These are phyloP conservation scores for Agrilus biguttatus DNA, from an alignment of 2,888 invertebrate genomes.

Conservation along the genomic window DNA sequence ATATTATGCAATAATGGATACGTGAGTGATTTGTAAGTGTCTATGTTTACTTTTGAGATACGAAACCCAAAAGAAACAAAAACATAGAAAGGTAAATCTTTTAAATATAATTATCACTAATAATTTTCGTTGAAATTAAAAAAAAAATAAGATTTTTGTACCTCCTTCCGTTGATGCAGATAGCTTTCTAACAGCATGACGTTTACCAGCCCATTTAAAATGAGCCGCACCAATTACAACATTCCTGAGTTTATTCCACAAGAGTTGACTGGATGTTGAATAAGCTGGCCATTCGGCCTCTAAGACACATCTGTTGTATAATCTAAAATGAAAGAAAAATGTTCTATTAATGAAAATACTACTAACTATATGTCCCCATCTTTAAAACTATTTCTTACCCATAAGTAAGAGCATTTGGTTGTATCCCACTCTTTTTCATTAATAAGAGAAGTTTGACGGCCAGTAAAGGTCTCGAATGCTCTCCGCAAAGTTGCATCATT, in stretches of 20 bases:
- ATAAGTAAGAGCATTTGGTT: slow-evolving; percentile 96
- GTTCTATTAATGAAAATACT: no score
- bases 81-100: no score
- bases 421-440: slow-evolving; percentile 86
- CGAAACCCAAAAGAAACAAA: no score
- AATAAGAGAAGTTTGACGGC: slow-evolving; percentile 84
- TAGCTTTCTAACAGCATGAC: slow-evolving; percentile 38
- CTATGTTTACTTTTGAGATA: no score
- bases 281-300: slow-evolving; percentile 83
- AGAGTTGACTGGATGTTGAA: slow-evolving; percentile 59
- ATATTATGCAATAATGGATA: no score
- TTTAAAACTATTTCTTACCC: slow-evolving; percentile 39
- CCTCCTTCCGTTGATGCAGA: slow-evolving; percentile 34
- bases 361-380: no score
- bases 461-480: slow-evolving; percentile 82
- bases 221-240: slow-evolving; percentile 82
- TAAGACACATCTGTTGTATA: slow-evolving; percentile 67
- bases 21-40: no score
- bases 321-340: slow-evolving; percentile 20
- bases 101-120: neutral
- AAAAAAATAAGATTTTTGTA: slow-evolving; percentile 7
- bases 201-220: slow-evolving; percentile 66
- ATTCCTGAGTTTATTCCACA: slow-evolving; percentile 90
- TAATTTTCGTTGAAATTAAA: neutral
- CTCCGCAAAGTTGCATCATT: slow-evolving; percentile 96